Base-by-base conservation (phyloP, 1,140 invertebrate species). In the Neotoxoptera formosana region DNA sequence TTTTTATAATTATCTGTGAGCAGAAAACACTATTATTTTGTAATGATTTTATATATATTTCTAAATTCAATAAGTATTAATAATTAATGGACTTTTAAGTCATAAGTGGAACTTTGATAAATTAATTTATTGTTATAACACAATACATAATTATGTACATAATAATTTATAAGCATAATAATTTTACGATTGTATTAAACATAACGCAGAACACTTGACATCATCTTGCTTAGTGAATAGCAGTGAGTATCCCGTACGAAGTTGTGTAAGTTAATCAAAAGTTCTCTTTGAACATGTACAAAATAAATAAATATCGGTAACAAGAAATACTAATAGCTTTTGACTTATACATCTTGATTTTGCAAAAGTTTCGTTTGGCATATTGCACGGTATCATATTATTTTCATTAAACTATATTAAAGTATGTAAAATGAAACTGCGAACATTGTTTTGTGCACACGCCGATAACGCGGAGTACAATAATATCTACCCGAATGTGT, bases 281-380 rank as follows among this genome's bases (percentile, higher is more conserved):
- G 30, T 76, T 76, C n/a, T 1, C 60, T 76, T 76, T 76, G 60
- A 76, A 76, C 30, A n/a, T 76, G 17, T 17, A 76, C 14, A 76
- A 76, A 76, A 76, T 76, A 76, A n/a, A 76, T 76, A 76, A 76
- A 76, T 76, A 76, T 76, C 60, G n/a, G n/a, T n/a, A 76, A 76
- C 30, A 76, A 76, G 60, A 34, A 76, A 76, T 76, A 76, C 30
- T 76, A n/a, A 76, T 76, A 76, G 30, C 60, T 76, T 76, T 76
- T 76, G 30, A 76, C n/a, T 76, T n/a, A 17, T n/a, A n/a, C n/a
- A n/a, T 76, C 60, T 76, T 76, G 60, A 76, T 76, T 76, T 17
- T 76, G 1, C n/a, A 7, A 76, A 76, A 76, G 60, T 76, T 76
- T 7, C 14, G 23, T 76, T 14, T 76, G 60, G 30, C 14, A 76